Evolutionary conservation across 2,888 invertebrate species (phyloP).

Genomic region (Euzetes globulus): DNA sequence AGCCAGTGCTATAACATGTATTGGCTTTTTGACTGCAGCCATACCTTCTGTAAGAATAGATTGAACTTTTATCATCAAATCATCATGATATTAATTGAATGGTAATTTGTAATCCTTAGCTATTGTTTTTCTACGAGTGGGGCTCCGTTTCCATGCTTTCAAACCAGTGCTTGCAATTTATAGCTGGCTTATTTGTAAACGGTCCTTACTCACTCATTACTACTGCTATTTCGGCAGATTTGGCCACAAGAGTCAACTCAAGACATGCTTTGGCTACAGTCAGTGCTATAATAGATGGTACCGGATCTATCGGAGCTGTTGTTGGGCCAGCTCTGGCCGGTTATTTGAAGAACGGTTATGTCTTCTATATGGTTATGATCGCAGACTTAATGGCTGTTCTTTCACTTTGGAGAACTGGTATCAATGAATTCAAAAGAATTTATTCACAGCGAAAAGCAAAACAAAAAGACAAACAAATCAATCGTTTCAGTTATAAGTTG

Average conservation of each 20-base stretch:
- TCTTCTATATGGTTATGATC: slow-evolving; percentile 80
- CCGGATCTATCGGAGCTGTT: slow-evolving; percentile 85
- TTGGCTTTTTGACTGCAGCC: slow-evolving; percentile 66
- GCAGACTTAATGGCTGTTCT: slow-evolving; percentile 70
- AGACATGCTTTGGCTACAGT: slow-evolving; percentile 81
- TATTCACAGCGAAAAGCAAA: background rate
- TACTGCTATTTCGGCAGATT: slow-evolving; percentile 88
- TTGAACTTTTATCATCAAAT: too few species aligned
- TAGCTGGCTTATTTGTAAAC: slow-evolving; percentile 57
- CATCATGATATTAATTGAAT: background rate
- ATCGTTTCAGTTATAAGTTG: background rate
- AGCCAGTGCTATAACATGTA: slow-evolving; percentile 78
- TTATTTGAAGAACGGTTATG: slow-evolving; percentile 66
- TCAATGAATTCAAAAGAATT: slow-evolving; percentile 27
- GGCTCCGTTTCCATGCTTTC: slow-evolving; percentile 31
- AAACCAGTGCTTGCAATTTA: slow-evolving; percentile 46
- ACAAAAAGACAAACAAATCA: background rate
- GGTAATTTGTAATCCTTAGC: slow-evolving; percentile 32
- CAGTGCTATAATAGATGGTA: slow-evolving; percentile 93
- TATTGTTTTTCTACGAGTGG: slow-evolving; percentile 41
- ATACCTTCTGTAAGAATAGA: slow-evolving; percentile 65
- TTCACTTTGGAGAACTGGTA: slow-evolving; percentile 37
- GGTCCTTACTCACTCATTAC: slow-evolving; percentile 95
- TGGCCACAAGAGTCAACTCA: slow-evolving; percentile 47
- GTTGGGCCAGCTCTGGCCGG: slow-evolving; percentile 85